Evolutionary conservation across 2,797 vertebrate genomes (phyloP).

Genomic region (Amblyopsis hoosieri): DNA sequence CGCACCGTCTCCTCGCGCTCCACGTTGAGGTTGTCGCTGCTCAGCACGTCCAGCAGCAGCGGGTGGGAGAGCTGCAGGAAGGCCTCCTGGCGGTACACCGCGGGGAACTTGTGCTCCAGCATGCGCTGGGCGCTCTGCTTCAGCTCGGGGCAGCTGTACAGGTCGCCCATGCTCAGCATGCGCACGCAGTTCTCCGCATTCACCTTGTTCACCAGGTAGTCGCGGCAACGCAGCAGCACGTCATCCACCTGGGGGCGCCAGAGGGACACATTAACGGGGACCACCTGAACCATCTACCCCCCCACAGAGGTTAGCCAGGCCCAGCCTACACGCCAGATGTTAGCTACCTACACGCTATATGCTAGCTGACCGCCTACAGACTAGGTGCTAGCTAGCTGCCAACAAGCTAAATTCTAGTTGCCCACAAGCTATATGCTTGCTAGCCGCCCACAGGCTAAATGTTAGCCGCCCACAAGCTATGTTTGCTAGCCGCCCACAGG

Average conservation of each 20-base stretch:
- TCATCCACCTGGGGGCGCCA: constrained; percentile 87
- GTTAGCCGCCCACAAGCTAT: too few relatives aligned
- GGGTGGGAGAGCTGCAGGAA: constrained; percentile 97
- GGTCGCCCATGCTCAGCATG: constrained; percentile 94
- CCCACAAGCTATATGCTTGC: too few relatives aligned
- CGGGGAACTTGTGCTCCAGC: constrained; percentile 98
- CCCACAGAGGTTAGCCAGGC: too few relatives aligned
- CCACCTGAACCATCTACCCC: too few relatives aligned
- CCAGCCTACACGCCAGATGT: too few relatives aligned
- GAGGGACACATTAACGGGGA: not conserved
- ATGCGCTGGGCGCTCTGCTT: constrained; percentile 97
- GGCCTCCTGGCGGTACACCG: constrained; percentile 93
- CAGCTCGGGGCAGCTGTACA: constrained; percentile 96
- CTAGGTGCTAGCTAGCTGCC: too few relatives aligned
- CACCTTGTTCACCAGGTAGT: constrained; percentile 98
- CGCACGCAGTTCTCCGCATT: constrained; percentile 97
- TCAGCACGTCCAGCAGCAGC: constrained; percentile 92
- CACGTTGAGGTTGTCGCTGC: constrained; percentile 98
- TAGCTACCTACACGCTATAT: too few relatives aligned
- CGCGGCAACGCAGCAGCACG: constrained; percentile 90
- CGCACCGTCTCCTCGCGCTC: constrained; percentile 98
- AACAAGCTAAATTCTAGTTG: too few relatives aligned
- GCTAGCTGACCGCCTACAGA: too few relatives aligned
- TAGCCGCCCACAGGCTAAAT: too few relatives aligned
- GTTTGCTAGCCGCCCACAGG: too few relatives aligned